These are phyloP conservation scores for Jacana jacana DNA, from an alignment of 2,113 vertebrate species.

Conservation along the genomic window DNA sequence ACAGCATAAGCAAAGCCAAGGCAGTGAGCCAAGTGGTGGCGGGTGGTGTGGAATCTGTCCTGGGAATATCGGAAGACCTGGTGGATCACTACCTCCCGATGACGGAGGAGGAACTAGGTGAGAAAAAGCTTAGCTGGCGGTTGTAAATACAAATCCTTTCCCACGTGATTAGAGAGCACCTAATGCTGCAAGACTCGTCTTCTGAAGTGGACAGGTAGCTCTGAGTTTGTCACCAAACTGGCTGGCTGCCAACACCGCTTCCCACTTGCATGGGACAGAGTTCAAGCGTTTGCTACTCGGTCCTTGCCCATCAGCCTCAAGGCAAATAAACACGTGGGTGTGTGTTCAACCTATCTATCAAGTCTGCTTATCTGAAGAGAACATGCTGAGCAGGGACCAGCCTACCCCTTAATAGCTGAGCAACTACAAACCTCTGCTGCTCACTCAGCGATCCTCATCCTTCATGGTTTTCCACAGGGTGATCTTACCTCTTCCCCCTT, in stretches of 20 bases:
- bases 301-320: neutral
- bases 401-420: neutral
- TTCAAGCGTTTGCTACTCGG: neutral
- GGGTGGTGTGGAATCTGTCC: constrained; percentile 81
- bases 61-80: constrained; percentile 84
- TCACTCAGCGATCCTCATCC: neutral
- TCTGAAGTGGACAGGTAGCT: neutral
- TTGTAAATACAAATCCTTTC: neutral
- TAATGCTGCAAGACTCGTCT: neutral
- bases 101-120: constrained; percentile 87
- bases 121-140: constrained; percentile 53
- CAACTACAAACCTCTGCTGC: neutral
- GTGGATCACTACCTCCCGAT: constrained; percentile 88
- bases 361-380: constrained; percentile 8
- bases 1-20: constrained; percentile 81
- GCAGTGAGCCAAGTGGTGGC: constrained; percentile 86
- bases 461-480: fast-evolving
- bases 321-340: neutral
- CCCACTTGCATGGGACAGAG: neutral
- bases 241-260: neutral
- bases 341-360: neutral
- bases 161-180: neutral
- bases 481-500: neutral
- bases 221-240: neutral
- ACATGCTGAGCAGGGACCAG: neutral